Evolutionary conservation across 2,797 vertebrate genomes (phyloP).

Genomic region (Fistularia commersonii): DNA sequence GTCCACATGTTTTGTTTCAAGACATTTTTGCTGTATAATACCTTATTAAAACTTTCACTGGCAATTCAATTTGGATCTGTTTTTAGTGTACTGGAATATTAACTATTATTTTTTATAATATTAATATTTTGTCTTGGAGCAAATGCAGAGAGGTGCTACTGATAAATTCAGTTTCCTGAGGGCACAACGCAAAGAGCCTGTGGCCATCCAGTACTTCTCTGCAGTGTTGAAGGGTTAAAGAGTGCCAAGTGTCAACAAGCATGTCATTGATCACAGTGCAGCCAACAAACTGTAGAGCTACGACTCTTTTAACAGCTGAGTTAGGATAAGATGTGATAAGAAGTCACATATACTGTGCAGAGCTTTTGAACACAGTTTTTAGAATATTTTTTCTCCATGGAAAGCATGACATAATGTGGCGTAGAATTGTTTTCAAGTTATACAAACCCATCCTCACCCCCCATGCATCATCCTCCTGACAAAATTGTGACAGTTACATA

Average conservation of each 20-base stretch:
- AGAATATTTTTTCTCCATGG: constrained; percentile 1
- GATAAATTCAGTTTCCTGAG: constrained; percentile 72
- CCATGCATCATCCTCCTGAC: too few species aligned
- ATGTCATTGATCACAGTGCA: constrained; percentile 58
- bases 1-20: constrained; percentile 24
- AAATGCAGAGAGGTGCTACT: constrained; percentile 62
- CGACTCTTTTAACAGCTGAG: constrained; percentile 38
- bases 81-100: too few species aligned
- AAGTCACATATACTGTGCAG: constrained; percentile 11
- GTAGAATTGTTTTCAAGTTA: too few species aligned
- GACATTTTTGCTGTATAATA: constrained; percentile 48
- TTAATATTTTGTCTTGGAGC: constrained; percentile 51
- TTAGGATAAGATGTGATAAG: constrained; percentile 46
- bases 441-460: too few species aligned
- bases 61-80: constrained; percentile 34
- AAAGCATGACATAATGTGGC: too few species aligned
- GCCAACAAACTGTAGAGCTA: constrained; percentile 31
- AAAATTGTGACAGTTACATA: too few species aligned
- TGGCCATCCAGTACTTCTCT: constrained; percentile 52
- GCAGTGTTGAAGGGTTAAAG: constrained; percentile 59
- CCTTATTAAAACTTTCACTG: constrained; percentile 47
- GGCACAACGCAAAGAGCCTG: constrained; percentile 43
- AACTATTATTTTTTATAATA: constrained; percentile 64
- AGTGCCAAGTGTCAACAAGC: constrained; percentile 49
- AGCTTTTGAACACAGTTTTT: constrained; percentile 14